Conservation (phyloP, 2,888 invertebrate genomes). For the Stenotaenia linearis region DNA sequence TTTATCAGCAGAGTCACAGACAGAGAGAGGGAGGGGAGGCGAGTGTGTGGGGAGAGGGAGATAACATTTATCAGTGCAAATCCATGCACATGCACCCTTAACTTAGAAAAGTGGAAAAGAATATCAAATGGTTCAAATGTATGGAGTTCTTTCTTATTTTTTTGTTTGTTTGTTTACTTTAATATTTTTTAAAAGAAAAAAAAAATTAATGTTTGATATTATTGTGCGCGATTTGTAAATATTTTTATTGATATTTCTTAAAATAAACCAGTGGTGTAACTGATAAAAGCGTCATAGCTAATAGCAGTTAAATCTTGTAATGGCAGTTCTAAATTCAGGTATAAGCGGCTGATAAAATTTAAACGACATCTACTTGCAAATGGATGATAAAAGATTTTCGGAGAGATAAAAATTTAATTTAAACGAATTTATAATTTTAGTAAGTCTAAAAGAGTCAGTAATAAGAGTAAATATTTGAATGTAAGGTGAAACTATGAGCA, state of each 20-base stretch:
- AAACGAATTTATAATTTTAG: neutral
- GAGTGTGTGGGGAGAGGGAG: neutral
- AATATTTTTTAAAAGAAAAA: neutral
- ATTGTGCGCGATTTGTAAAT: neutral
- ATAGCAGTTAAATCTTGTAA: neutral
- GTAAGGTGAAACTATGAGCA: neutral
- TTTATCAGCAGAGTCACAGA: constrained; percentile 17
- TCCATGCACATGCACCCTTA: neutral
- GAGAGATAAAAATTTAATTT: neutral
- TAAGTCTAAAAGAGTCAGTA: neutral
- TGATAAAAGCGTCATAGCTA: neutral
- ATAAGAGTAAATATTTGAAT: neutral
- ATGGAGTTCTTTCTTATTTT: neutral
- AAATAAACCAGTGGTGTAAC: neutral
- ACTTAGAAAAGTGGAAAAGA: neutral
- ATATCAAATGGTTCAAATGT: neutral
- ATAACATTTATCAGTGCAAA: neutral
- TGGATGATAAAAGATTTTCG: neutral
- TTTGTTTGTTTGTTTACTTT: neutral
- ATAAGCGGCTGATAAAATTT: neutral
- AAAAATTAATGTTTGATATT: neutral
- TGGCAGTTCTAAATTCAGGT: neutral
- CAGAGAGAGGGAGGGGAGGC: neutral
- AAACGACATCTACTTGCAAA: neutral
- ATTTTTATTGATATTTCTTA: neutral